A percentile compares a stretch with the other conserved stretches of the same genome.
These are phyloP conservation scores for Neoscelio sp. DNA, from an alignment of 2,888 invertebrate species.

Conservation along the genomic window DNA sequence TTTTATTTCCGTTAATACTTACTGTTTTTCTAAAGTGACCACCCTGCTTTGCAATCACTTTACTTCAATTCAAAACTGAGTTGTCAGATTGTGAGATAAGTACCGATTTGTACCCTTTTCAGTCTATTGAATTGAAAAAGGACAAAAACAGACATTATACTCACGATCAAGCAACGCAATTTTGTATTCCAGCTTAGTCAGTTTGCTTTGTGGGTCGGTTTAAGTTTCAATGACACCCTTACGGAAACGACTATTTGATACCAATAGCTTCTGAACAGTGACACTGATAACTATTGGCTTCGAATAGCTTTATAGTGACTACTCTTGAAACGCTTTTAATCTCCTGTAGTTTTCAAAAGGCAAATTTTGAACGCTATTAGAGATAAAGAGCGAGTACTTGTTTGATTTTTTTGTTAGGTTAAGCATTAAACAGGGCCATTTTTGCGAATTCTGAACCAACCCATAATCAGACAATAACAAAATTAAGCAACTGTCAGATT, in stretches of 20 bases:
- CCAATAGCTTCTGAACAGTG: constrained; percentile 35
- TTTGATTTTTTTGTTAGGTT: background rate
- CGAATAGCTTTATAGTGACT: constrained; percentile 43
- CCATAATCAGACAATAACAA: constrained; percentile 7
- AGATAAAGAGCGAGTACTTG: constrained; percentile 27
- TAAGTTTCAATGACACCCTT: constrained; percentile 27
- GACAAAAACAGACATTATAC: too few relatives aligned
- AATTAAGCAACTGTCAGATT: too few relatives aligned
- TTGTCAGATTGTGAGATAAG: too few relatives aligned
- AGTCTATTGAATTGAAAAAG: too few relatives aligned
- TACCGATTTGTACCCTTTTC: too few relatives aligned
- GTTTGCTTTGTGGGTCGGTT: background rate
- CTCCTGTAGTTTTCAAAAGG: constrained; percentile 24
- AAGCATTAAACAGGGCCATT: constrained; percentile 8
- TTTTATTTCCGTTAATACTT: too few relatives aligned
- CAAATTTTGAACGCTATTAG: constrained; percentile 27
- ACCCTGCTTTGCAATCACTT: too few relatives aligned
- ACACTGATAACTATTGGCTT: constrained; percentile 38
- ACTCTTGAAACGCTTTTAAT: constrained; percentile 22
- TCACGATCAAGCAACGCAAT: too few relatives aligned
- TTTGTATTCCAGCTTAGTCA: constrained; percentile 19
- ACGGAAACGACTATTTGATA: constrained; percentile 51
- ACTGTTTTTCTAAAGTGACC: too few relatives aligned
- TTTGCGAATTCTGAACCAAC: constrained; percentile 1
- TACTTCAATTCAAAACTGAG: too few relatives aligned